Evolutionary conservation across 2,888 invertebrate species (phyloP).

Genomic region (Phorcus lineatus): DNA sequence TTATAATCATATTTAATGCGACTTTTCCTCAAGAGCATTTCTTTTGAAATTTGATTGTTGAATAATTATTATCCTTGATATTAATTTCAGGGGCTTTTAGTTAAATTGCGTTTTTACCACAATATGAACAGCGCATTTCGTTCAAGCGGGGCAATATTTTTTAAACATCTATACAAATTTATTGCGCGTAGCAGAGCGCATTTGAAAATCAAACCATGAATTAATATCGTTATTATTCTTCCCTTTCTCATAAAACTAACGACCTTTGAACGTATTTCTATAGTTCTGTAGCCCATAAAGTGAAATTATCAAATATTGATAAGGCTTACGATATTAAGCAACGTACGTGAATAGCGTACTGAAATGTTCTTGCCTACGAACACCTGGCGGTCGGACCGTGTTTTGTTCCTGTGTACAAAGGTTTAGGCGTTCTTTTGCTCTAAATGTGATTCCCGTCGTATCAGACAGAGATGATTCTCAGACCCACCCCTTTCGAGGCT

Average conservation of each 20-base stretch:
- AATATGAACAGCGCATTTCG: background rate
- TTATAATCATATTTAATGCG: slow-evolving; percentile 18
- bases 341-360: background rate
- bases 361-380: background rate
- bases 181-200: background rate
- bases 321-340: background rate
- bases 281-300: background rate
- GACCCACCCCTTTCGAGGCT: background rate
- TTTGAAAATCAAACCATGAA: slow-evolving; percentile 21
- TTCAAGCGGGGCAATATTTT: slow-evolving; percentile 1
- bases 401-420: slow-evolving; percentile 5
- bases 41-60: slow-evolving; percentile 4
- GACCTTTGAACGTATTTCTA: slow-evolving; percentile 20
- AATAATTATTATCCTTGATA: slow-evolving; percentile 14
- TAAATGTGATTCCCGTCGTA: background rate
- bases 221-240: slow-evolving; percentile 16
- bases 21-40: slow-evolving; percentile 19
- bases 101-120: background rate
- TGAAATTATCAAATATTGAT: slow-evolving; percentile 23
- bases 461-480: background rate
- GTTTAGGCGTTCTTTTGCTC: background rate
- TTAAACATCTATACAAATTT: slow-evolving; percentile 2
- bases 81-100: background rate
- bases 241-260: slow-evolving; percentile 4
- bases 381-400: background rate